A percentile compares a stretch with the other conserved stretches of the same genome.
Conservation (phyloP, 2,797 vertebrate species). For the Poecilia gillii region DNA sequence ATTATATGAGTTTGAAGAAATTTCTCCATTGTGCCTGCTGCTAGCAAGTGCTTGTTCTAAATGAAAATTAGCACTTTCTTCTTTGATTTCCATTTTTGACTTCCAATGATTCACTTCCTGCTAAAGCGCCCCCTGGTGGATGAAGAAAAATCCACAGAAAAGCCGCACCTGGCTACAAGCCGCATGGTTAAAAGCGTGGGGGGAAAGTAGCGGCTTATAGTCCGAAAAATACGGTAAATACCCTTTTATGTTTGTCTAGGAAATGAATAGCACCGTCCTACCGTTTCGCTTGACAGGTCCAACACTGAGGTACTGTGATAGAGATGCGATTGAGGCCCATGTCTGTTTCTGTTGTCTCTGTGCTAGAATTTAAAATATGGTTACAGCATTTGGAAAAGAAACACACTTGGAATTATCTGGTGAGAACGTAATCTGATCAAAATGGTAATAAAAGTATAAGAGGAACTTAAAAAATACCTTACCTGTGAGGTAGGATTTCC, state of each 20-base stretch:
- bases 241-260: neutral
- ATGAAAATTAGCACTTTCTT: no score
- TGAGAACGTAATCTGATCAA: neutral
- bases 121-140: no score
- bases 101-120: no score
- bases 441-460: neutral
- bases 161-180: no score
- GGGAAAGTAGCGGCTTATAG: no score
- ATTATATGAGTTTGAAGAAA: no score
- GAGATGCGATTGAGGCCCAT: neutral
- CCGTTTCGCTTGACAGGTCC: neutral
- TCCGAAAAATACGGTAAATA: neutral
- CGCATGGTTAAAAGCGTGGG: no score
- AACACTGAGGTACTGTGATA: neutral
- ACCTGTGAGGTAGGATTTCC: slow-evolving; percentile 4
- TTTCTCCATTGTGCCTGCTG: no score
- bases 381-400: neutral
- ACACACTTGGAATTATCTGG: neutral
- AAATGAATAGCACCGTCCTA: neutral
- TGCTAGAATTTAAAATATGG: neutral
- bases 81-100: no score
- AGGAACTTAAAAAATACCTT: neutral
- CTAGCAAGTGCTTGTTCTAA: no score
- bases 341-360: neutral
- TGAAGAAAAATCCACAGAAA: no score